Evolutionary conservation across 2,888 invertebrate species (phyloP).

Genomic region (Tenthredo notha): DNA sequence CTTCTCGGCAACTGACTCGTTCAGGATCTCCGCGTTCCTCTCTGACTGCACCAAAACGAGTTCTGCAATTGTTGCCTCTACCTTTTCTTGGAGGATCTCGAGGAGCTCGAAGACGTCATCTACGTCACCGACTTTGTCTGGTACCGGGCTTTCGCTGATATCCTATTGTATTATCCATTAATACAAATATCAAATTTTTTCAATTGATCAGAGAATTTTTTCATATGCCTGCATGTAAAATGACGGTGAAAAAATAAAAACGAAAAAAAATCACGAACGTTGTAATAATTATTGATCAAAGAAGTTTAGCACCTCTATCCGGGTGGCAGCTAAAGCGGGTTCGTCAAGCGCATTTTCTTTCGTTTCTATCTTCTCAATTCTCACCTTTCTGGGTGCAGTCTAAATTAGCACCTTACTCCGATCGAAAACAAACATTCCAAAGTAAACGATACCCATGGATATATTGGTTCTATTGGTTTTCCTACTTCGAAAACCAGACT

Average conservation of each 20-base stretch:
- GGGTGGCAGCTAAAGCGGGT: neutral
- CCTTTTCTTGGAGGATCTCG: constrained; percentile 77
- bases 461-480: constrained; percentile 50
- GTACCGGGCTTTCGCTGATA: constrained; percentile 77
- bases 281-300: constrained; percentile 22
- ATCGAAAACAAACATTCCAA: constrained; percentile 69
- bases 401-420: constrained; percentile 69
- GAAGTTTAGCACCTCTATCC: constrained; percentile 19
- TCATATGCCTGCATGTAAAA: neutral
- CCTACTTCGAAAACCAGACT: constrained; percentile 43
- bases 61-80: constrained; percentile 75
- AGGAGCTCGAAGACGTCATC: constrained; percentile 79
- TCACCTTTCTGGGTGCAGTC: constrained; percentile 65
- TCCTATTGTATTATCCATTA: constrained; percentile 67
- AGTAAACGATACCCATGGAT: constrained; percentile 50
- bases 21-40: constrained; percentile 72
- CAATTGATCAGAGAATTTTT: neutral
- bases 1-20: constrained; percentile 65
- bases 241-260: neutral
- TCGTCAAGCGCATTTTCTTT: constrained; percentile 26
- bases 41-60: constrained; percentile 72
- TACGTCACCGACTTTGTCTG: constrained; percentile 79
- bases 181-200: neutral
- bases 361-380: constrained; percentile 63
- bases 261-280: neutral